Conservation (phyloP, 1,140 invertebrate genomes). For the Hylaeus anthracinus region DNA sequence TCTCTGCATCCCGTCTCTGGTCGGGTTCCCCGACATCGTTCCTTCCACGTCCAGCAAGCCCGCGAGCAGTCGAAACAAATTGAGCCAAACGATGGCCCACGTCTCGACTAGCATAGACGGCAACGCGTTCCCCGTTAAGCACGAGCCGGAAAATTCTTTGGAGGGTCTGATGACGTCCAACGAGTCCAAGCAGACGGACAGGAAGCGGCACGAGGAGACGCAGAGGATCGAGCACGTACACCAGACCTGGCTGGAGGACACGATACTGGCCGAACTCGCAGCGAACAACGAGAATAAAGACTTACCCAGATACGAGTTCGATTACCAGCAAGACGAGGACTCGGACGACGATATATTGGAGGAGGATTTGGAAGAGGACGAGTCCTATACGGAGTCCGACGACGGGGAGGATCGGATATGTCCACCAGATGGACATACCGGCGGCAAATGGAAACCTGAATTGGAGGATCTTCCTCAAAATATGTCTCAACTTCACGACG, state of each 20-base stretch:
- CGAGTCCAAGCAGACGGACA: constrained; percentile 54
- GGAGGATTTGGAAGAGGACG: constrained; percentile 72
- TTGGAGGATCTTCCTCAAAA: constrained; percentile 67
- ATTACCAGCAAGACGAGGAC: constrained; percentile 78
- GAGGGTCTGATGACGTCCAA: constrained; percentile 55
- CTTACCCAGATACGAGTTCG: constrained; percentile 71
- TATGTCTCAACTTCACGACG: constrained; percentile 70
- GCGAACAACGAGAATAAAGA: constrained; percentile 68
- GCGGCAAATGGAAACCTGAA: constrained; percentile 86
- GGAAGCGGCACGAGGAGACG: constrained; percentile 68
- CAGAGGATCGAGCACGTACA: constrained; percentile 66
- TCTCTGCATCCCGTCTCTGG: constrained; percentile 75
- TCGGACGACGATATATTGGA: constrained; percentile 80
- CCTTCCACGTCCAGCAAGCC: constrained; percentile 64
- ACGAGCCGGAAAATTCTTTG: constrained; percentile 56
- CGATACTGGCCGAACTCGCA: constrained; percentile 71
- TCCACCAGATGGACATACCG: constrained; percentile 80
- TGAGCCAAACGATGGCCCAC: constrained; percentile 38
- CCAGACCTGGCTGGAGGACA: constrained; percentile 73
- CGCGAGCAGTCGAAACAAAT: constrained; percentile 31
- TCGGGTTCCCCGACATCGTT: constrained; percentile 77
- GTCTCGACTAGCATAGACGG: constrained; percentile 45
- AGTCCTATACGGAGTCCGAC: constrained; percentile 76
- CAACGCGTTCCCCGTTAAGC: constrained; percentile 56
- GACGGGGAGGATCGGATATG: constrained; percentile 72